Conservation (phyloP, 2,888 invertebrate genomes). For the Campoplex nolae region DNA sequence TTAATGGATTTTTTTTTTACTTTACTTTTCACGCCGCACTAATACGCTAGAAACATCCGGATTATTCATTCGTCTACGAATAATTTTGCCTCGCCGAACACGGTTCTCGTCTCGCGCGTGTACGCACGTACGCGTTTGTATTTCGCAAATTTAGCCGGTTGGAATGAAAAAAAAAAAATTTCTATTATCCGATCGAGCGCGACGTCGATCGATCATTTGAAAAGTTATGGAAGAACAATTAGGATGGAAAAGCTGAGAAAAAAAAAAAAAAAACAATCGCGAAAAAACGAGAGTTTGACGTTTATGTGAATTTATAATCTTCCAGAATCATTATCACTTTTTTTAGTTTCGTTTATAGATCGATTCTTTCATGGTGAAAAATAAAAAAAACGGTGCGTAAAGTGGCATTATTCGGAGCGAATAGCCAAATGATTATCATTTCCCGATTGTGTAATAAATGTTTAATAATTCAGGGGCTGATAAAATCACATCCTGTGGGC, state of each 20-base stretch:
- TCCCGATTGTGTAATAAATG: slow-evolving; percentile 34
- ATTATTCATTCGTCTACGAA: neutral
- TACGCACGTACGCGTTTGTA: neutral
- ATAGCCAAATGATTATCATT: slow-evolving; percentile 55
- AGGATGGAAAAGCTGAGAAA: neutral
- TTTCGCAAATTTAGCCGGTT: neutral
- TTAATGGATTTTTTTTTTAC: neutral
- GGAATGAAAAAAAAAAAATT: slow-evolving; percentile 5
- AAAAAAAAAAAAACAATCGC: neutral
- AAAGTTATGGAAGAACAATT: slow-evolving; percentile 37
- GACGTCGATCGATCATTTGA: neutral
- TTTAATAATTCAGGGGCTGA: slow-evolving; percentile 54
- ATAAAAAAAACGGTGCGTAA: neutral
- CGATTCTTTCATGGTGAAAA: neutral
- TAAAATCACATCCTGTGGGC: slow-evolving; percentile 46
- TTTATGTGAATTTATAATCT: neutral
- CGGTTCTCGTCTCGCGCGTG: too few relatives aligned
- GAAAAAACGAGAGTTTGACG: neutral
- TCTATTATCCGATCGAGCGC: slow-evolving; percentile 6
- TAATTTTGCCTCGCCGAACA: neutral
- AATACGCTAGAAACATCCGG: neutral
- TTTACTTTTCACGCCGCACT: neutral
- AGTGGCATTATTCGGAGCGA: slow-evolving; percentile 14
- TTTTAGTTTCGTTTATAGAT: too few relatives aligned
- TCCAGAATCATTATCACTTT: neutral